These are phyloP conservation scores for Sciurus carolinensis DNA, from an alignment of 2,797 vertebrate genomes.

Conservation along the genomic window DNA sequence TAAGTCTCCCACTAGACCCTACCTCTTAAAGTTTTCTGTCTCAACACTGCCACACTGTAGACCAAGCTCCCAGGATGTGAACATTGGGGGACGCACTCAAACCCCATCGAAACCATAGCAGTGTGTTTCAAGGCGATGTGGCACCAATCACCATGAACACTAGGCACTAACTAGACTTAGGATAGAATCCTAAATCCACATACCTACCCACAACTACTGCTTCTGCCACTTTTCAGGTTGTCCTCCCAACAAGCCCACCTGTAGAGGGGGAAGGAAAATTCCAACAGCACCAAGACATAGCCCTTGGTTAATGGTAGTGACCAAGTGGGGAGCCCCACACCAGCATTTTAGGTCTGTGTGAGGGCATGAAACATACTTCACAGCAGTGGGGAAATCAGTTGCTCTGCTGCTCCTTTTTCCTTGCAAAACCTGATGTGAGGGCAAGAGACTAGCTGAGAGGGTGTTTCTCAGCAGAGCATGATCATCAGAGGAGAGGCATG, in stretches of 20 bases:
- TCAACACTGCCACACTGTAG: background rate
- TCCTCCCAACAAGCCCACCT: background rate
- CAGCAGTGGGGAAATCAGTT: background rate
- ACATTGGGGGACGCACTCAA: background rate
- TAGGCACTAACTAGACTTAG: background rate
- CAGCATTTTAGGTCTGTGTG: background rate
- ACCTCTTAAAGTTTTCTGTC: background rate
- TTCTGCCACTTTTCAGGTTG: background rate
- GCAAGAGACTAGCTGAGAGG: background rate
- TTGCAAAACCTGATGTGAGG: background rate
- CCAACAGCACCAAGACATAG: background rate
- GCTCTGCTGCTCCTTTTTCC: background rate
- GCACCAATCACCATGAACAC: background rate
- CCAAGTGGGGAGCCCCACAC: accelerated
- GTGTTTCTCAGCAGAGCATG: background rate
- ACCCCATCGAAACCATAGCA: background rate
- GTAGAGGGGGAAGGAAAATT: background rate
- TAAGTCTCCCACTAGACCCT: background rate
- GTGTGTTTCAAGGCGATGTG: background rate
- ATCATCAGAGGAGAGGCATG: background rate
- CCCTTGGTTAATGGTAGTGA: background rate
- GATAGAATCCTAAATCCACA: background rate
- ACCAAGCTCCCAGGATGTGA: background rate
- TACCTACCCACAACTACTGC: accelerated
- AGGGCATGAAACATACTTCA: background rate